Evolutionary conservation across 2,888 invertebrate genomes (phyloP).

Genomic region (Agonum fuliginosum): DNA sequence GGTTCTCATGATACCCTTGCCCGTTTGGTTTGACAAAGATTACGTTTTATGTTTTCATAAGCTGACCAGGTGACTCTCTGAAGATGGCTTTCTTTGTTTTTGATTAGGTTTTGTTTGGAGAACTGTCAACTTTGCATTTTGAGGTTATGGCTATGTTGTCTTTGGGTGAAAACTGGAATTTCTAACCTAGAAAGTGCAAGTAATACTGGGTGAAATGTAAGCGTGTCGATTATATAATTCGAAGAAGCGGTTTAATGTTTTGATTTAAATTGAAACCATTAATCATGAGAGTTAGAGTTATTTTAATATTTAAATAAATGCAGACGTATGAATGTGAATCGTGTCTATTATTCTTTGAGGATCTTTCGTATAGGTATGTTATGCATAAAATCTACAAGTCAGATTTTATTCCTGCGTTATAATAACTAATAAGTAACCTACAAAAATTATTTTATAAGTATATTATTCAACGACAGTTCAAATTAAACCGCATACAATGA

Average conservation of each 20-base stretch:
- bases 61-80: conserved; percentile 22
- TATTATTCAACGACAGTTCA: too few relatives aligned
- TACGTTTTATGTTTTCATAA: conserved; percentile 29
- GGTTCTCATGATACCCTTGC: conserved; percentile 45
- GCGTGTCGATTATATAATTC: not conserved
- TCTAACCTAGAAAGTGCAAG: conserved; percentile 16
- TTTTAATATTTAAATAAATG: conserved; percentile 29
- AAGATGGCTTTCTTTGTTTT: not conserved
- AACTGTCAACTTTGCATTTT: conserved; percentile 15
- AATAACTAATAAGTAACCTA: too few relatives aligned
- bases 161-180: not conserved
- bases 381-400: not conserved
- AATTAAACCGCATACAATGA: too few relatives aligned
- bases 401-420: not conserved
- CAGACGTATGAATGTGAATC: not conserved
- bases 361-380: not conserved
- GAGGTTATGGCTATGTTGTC: not conserved
- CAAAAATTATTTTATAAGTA: not conserved
- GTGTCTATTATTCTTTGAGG: not conserved
- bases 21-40: conserved; percentile 26
- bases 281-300: conserved; percentile 6
- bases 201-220: not conserved
- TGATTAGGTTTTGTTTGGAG: conserved; percentile 1
- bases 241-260: conserved; percentile 6
- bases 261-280: conserved; percentile 15